Evolutionary conservation across 2,888 invertebrate species (phyloP).

Genomic region (Nebria salina): DNA sequence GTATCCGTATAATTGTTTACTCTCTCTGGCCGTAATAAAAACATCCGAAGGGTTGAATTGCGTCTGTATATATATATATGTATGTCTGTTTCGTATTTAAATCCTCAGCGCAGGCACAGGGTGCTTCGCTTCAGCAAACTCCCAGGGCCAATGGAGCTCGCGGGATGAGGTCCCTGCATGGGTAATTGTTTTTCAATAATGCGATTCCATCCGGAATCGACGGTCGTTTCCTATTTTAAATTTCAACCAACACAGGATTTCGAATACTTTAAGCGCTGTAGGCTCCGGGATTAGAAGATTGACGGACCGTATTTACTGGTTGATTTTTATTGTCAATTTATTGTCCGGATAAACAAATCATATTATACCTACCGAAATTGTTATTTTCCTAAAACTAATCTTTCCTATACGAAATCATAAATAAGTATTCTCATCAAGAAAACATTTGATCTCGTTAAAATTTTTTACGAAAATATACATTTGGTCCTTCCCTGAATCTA

Average conservation of each 20-base stretch:
- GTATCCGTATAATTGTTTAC: not conserved
- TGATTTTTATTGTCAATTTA: slow-evolving; percentile 27
- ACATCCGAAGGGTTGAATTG: slow-evolving; percentile 37
- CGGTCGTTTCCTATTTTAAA: slow-evolving; percentile 37
- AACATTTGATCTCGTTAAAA: no score
- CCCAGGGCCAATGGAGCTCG: slow-evolving; percentile 25
- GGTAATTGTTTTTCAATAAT: slow-evolving; percentile 46
- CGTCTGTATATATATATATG: slow-evolving; percentile 24
- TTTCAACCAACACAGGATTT: slow-evolving; percentile 19
- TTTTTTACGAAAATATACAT: no score
- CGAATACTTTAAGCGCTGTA: slow-evolving; percentile 25
- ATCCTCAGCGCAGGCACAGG: slow-evolving; percentile 20
- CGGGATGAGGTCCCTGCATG: slow-evolving; percentile 7
- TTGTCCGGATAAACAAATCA: not conserved
- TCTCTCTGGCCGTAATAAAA: not conserved
- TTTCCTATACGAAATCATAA: no score
- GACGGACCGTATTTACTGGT: not conserved
- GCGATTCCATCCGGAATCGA: slow-evolving; percentile 18
- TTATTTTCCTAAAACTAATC: no score
- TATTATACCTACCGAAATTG: no score
- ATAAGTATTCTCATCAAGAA: no score
- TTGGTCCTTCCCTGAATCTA: no score
- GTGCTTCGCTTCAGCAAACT: slow-evolving; percentile 8
- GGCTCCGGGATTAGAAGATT: slow-evolving; percentile 35
- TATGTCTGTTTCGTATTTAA: slow-evolving; percentile 38